Conservation (phyloP, 2,888 invertebrate species). For the Chrysomela aeneicollis region DNA sequence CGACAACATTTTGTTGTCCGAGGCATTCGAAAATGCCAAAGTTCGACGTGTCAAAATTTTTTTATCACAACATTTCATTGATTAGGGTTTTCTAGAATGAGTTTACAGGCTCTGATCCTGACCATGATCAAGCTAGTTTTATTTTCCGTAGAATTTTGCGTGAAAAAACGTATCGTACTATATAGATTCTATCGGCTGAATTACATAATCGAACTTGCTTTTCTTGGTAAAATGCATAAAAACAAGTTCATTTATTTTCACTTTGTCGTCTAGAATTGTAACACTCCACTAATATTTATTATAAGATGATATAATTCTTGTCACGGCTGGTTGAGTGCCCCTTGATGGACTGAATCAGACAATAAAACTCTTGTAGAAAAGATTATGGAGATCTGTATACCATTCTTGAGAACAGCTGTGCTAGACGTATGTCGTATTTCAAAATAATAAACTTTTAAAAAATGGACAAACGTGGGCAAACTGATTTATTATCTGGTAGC, state of each 20-base stretch:
- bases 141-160: too few species aligned
- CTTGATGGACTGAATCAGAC: background rate
- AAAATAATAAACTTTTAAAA: background rate
- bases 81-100: too few species aligned
- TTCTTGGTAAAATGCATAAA: background rate
- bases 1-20: too few species aligned
- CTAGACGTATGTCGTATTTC: background rate
- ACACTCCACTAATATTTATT: background rate
- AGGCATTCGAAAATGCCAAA: too few species aligned
- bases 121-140: too few species aligned
- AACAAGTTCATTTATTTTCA: conserved; percentile 3
- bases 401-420: background rate
- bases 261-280: background rate
- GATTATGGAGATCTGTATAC: background rate
- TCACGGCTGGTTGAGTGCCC: background rate
- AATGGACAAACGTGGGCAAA: background rate
- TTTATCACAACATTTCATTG: too few species aligned
- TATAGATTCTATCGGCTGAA: too few species aligned
- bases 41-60: too few species aligned
- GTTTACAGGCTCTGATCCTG: too few species aligned
- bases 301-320: background rate
- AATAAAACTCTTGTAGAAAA: background rate
- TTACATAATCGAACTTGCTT: background rate
- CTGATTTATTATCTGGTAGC: background rate
- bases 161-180: too few species aligned